Conservation (phyloP, 2,888 invertebrate genomes). For the Siphlonurus alternatus region DNA sequence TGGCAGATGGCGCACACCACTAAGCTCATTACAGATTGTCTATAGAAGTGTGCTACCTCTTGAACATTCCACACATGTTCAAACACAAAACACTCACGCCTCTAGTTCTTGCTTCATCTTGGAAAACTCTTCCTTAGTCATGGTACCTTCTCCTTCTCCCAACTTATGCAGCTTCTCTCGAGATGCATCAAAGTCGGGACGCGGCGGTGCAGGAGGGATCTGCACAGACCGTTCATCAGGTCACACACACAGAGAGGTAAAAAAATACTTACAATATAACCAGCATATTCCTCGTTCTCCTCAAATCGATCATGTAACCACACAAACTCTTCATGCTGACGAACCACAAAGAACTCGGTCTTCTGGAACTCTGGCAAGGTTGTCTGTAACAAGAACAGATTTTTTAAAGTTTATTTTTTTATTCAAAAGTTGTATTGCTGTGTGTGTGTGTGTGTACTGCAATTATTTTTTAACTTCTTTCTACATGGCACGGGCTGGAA, state of each 20-base stretch:
- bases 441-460: too few species aligned
- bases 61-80: too few species aligned
- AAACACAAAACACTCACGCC: conserved; percentile 81
- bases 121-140: conserved; percentile 96
- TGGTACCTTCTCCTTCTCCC: conserved; percentile 96
- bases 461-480: too few species aligned
- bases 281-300: conserved; percentile 94
- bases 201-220: conserved; percentile 86
- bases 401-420: too few species aligned
- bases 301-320: conserved; percentile 97
- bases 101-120: conserved; percentile 99
- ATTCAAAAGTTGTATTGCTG: too few species aligned
- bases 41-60: too few species aligned
- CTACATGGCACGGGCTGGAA: too few species aligned
- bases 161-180: conserved; percentile 93
- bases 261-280: conserved; percentile 73
- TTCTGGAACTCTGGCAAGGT: conserved; percentile 81
- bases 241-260: neutral
- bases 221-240: conserved; percentile 25
- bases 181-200: conserved; percentile 98
- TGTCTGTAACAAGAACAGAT: conserved; percentile 36
- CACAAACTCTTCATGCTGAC: conserved; percentile 98
- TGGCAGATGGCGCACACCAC: too few species aligned
- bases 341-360: conserved; percentile 84
- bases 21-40: too few species aligned